A percentile compares a stretch with the other conserved stretches of the same genome.
These are phyloP conservation scores for Pseudococcus viburni DNA, from an alignment of 2,888 invertebrate species.

Conservation along the genomic window DNA sequence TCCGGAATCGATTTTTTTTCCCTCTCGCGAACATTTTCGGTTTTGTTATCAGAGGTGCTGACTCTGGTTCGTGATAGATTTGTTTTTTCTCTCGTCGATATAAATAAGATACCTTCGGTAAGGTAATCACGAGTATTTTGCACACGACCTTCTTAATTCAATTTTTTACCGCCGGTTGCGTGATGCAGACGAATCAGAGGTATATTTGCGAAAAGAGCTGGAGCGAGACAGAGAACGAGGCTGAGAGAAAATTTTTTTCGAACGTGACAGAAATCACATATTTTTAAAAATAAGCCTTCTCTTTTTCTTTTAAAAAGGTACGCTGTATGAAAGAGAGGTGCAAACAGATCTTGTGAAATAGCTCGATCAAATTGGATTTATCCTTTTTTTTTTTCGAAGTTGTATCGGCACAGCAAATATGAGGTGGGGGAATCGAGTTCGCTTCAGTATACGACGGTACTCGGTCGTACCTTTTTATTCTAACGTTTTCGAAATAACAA, in stretches of 20 bases:
- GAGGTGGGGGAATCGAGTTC: too few species aligned
- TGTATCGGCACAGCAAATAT: too few species aligned
- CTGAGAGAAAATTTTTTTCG: neutral
- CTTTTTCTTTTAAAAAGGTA: neutral
- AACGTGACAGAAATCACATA: constrained; percentile 38
- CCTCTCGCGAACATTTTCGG: neutral
- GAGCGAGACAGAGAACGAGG: neutral
- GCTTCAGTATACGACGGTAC: too few species aligned
- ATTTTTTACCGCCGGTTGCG: neutral
- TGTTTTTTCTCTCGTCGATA: neutral
- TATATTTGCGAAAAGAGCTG: neutral
- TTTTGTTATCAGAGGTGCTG: too few species aligned
- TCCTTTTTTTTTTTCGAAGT: neutral
- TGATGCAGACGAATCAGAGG: neutral
- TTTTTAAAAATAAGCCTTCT: constrained; percentile 32
- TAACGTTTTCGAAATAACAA: constrained; percentile 23
- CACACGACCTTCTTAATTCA: neutral
- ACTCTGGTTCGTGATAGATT: neutral
- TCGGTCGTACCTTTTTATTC: constrained; percentile 11
- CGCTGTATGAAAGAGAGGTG: neutral
- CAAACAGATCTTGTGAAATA: constrained; percentile 39
- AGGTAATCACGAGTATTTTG: neutral
- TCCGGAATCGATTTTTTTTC: neutral
- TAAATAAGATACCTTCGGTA: neutral
- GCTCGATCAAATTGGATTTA: constrained; percentile 44